Conservation (phyloP, 30 jellyfish, hydroid and myxozoan species). For the Hydractinia symbiolongicarpus region DNA sequence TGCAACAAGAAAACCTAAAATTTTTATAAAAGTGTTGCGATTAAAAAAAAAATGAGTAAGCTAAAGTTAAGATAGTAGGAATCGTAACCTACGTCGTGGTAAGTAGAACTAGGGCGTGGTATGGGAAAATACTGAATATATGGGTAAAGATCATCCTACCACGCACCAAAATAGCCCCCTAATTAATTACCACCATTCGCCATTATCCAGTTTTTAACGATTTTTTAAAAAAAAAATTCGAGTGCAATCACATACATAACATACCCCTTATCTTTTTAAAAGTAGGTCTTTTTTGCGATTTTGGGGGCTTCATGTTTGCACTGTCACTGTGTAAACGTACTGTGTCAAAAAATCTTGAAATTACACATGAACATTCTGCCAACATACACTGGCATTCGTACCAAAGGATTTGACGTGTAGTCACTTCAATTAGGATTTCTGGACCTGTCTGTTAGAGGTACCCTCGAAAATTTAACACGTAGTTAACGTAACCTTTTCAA, state of each 20-base stretch:
- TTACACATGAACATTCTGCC: neutral
- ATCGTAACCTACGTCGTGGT: neutral
- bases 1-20: no score
- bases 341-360: neutral
- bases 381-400: neutral
- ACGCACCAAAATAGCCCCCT: neutral
- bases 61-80: neutral
- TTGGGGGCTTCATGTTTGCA: neutral
- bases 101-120: neutral
- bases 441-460: no score
- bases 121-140: neutral
- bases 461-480: neutral
- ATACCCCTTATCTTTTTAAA: neutral
- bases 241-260: neutral
- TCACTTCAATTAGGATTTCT: no score
- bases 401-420: no score
- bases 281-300: neutral
- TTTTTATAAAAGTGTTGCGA: no score
- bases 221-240: neutral
- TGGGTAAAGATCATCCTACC: conserved; percentile 2
- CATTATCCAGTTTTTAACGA: neutral
- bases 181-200: neutral
- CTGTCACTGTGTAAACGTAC: neutral
- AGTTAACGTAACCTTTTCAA: neutral
- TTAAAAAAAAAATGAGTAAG: no score